Conservation (phyloP, 2,113 vertebrate genomes). For the Peromyscus leucopus region DNA sequence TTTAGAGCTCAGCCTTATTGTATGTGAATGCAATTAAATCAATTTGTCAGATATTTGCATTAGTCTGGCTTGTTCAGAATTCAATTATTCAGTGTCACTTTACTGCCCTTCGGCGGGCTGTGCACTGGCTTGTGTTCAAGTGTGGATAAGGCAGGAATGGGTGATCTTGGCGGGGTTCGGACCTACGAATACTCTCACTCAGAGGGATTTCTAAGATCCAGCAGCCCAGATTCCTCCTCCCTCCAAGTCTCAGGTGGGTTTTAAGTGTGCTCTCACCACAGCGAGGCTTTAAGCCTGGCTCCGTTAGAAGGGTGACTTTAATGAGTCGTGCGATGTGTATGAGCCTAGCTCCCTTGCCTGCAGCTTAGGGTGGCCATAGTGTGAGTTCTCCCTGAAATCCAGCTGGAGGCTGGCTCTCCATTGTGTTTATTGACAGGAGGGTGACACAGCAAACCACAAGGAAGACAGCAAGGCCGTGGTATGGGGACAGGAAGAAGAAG, state of each 20-base stretch:
- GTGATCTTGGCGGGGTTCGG: neutral
- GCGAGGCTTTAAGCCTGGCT: neutral
- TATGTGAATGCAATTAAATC: conserved; percentile 95
- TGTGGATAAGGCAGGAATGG: conserved; percentile 41
- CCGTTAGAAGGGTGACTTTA: neutral
- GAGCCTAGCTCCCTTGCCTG: neutral
- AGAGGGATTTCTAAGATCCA: neutral
- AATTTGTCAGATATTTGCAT: conserved; percentile 93
- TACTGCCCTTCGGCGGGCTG: conserved; percentile 83
- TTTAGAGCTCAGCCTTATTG: conserved; percentile 95
- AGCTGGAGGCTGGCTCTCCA: neutral
- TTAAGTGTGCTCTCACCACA: neutral
- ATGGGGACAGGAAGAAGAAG: neutral
- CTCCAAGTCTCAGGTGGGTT: neutral
- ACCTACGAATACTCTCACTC: neutral
- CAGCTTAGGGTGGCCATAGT: neutral
- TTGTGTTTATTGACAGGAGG: neutral
- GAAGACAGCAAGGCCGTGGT: rapidly evolving
- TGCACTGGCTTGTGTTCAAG: conserved; percentile 60
- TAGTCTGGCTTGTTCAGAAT: conserved; percentile 88
- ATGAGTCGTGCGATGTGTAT: neutral
- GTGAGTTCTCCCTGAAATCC: neutral
- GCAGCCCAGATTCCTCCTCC: neutral
- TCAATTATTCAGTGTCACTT: conserved; percentile 90
- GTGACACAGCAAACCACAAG: too few relatives aligned